A percentile compares a stretch with the other conserved stretches of the same genome.
phyloP scores from a whole-genome alignment of 2,113 vertebrate species.

The Nothobranchius kuhntae region DNA sequence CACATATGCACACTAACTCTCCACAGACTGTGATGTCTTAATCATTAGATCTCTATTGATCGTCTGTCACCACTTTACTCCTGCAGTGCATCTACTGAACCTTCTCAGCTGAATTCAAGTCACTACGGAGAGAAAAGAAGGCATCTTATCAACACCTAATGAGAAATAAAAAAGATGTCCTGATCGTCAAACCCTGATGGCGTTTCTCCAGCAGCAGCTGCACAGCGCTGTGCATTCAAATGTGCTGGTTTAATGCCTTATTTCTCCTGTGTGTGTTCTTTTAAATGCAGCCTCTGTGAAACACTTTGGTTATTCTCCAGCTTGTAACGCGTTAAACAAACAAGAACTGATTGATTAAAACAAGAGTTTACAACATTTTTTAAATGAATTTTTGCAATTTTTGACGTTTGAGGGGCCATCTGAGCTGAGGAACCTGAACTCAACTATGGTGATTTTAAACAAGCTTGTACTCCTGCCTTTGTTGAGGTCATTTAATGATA shows the following conservation, averaged over 20 bases:
- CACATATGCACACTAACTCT: constrained; percentile 27
- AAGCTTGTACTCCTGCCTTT: not conserved
- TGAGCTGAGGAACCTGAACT: no score
- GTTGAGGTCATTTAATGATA: not conserved
- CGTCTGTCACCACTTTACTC: constrained; percentile 50
- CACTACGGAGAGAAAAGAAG: constrained; percentile 27
- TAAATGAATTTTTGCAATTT: no score
- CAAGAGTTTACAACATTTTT: no score
- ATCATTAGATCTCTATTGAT: constrained; percentile 64
- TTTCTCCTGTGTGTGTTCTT: no score
- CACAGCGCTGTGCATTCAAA: constrained; percentile 7
- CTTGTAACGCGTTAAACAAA: no score
- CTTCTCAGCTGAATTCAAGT: constrained; percentile 39
- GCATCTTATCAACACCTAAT: constrained; percentile 39
- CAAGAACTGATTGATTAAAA: no score
- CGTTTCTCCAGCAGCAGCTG: not conserved
- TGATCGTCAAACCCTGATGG: constrained; percentile 17
- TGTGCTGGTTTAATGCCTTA: no score
- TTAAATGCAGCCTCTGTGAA: no score
- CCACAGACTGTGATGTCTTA: constrained; percentile 46
- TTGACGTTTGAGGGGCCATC: no score
- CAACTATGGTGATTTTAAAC: not conserved
- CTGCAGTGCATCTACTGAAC: constrained; percentile 40
- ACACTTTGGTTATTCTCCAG: no score
- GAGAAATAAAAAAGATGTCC: constrained; percentile 7